Base-by-base conservation (phyloP, 2,113 vertebrate genomes). In the Phrynosoma platyrhinos region DNA sequence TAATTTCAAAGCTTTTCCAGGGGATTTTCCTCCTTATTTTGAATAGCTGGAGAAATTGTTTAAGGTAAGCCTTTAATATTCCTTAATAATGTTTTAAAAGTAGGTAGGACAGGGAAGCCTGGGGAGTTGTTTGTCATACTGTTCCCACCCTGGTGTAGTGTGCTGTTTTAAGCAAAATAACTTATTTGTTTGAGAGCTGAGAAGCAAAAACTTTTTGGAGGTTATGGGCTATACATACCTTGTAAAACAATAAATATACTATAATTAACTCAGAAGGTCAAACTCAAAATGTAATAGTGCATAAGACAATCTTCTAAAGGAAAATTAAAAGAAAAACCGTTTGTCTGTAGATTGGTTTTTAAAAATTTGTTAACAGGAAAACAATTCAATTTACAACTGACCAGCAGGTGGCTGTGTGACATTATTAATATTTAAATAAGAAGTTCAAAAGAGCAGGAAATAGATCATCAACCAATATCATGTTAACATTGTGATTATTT, bases 321-420 rank as follows among this genome's bases (percentile, higher is more conserved):
- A 90, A 40, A 18, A 64, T 4, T 18, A 1, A 21, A 1, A 66
- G 23, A 66, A 71, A 36, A 18, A 64, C 16, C 18, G 58, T 55
- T 71, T 55, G 5, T 25, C 30, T 81, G 23, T 32, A 78, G 64
- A 21, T 1, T 84, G 53, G 83, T 23, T 88, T 92, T 90, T 92
- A 93, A 92, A 89, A 92, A 66, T 66, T 42, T 62, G 40, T 27
- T 81, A n/a, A 86, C 3, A 75, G 23, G 5, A 80, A 88, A 72
- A 52, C 40, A 10, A n/a, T 55, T 9, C 85, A 77, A 79, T 82
- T 83, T 9, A 77, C 83, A 0, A 0, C 0, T 89, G 93, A 92
- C 92, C 92, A 94, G 87, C 0, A 90, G 88, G 85, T 95, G 94
- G 92, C 84, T 94, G 91, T 90, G 9, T 8, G 76, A 36, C 84